phyloP scores from a whole-genome alignment of 2,797 vertebrate genomes.

The Mareca strepera region DNA sequence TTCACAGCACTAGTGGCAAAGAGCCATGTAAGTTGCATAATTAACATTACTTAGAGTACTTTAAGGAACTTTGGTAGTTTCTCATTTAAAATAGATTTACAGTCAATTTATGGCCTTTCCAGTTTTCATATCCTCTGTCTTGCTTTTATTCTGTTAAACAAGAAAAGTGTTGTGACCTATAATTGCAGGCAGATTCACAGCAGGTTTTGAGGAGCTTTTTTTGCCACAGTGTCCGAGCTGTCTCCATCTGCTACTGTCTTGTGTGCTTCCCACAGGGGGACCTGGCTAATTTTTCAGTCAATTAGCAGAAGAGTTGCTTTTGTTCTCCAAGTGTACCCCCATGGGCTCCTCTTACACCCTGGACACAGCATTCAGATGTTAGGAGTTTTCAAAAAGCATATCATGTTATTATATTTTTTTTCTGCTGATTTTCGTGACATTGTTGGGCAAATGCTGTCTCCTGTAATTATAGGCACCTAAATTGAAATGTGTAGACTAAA shows the following conservation, averaged over 20 bases:
- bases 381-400: constrained; percentile 81
- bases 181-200: constrained; percentile 89
- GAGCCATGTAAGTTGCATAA: background rate
- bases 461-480: constrained; percentile 79
- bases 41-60: background rate
- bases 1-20: background rate
- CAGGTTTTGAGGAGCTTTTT: constrained; percentile 87
- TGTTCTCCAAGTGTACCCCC: constrained; percentile 88
- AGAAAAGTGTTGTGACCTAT: constrained; percentile 89
- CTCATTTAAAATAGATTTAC: constrained; percentile 42
- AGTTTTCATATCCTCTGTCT: constrained; percentile 77
- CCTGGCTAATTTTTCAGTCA: constrained; percentile 99
- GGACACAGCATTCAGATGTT: constrained; percentile 80
- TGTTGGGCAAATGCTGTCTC: constrained; percentile 86
- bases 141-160: constrained; percentile 89
- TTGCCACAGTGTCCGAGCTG: constrained; percentile 84
- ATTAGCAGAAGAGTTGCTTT: constrained; percentile 99
- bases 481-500: constrained; percentile 70
- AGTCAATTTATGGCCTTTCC: constrained; percentile 78
- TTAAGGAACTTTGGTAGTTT: background rate
- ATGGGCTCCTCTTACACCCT: constrained; percentile 86
- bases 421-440: constrained; percentile 90
- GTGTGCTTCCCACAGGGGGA: constrained; percentile 87
- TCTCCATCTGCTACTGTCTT: constrained; percentile 94
- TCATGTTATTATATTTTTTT: constrained; percentile 80